Percentiles rank a stretch among this genome's conserved stretches.
Evolutionary conservation across 1,140 invertebrate species (phyloP).

Genomic region (Ceratitis capitata): DNA sequence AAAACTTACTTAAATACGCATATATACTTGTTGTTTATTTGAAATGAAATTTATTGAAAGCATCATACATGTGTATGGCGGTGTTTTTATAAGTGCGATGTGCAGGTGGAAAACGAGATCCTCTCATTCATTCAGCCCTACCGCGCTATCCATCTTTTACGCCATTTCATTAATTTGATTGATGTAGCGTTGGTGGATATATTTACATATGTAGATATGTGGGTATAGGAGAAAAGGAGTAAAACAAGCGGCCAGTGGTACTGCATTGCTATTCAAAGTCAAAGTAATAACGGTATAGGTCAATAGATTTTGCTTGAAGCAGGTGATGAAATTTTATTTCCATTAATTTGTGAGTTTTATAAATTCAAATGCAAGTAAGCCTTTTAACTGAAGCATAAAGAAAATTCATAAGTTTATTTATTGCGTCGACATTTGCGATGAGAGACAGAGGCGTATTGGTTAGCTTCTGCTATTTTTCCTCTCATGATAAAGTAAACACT

Average conservation of each 20-base stretch:
- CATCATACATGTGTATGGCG: not conserved
- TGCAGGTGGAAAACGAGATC: not conserved
- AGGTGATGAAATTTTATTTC: constrained; percentile 23
- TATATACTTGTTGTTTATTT: not conserved
- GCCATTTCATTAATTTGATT: constrained; percentile 8
- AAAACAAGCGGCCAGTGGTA: too few species aligned
- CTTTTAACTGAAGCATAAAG: not conserved
- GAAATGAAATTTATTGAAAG: too few species aligned
- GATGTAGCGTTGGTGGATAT: not conserved
- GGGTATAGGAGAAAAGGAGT: not conserved
- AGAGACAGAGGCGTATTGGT: not conserved
- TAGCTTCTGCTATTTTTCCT: not conserved
- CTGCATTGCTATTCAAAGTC: too few species aligned
- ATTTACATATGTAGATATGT: not conserved
- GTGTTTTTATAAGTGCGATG: not conserved
- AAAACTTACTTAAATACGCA: not conserved
- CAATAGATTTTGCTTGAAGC: not conserved
- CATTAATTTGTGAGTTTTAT: not conserved
- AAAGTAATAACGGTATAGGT: too few species aligned
- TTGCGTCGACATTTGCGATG: not conserved
- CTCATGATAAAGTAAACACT: not conserved
- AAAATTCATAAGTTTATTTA: not conserved
- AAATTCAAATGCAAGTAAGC: not conserved
- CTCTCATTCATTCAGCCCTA: not conserved
- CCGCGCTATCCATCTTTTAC: not conserved